These are phyloP conservation scores for Nibea coibor DNA, from an alignment of 2,113 vertebrate species.

Conservation along the genomic window DNA sequence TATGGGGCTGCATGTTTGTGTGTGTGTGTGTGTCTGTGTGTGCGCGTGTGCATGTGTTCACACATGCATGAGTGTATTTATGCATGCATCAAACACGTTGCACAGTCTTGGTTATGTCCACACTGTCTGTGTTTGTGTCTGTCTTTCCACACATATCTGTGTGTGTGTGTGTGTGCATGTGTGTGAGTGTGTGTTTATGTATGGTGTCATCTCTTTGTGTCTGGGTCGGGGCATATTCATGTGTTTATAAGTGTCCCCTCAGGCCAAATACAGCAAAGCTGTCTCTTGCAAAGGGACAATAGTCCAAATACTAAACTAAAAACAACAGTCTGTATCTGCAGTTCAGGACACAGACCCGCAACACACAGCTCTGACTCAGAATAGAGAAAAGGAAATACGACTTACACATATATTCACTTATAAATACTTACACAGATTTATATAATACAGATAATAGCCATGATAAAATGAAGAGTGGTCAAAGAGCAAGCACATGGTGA, in stretches of 20 bases:
- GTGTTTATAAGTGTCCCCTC: conserved; percentile 81
- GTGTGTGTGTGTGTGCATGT: conserved; percentile 42
- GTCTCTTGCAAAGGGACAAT: conserved; percentile 73
- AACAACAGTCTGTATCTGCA: conserved; percentile 39
- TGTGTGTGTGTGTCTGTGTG: conserved; percentile 42
- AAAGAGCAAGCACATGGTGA: not conserved
- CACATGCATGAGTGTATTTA: conserved; percentile 78
- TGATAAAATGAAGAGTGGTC: not conserved
- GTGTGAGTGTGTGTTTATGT: conserved; percentile 65
- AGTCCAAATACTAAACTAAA: conserved; percentile 47
- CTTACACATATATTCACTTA: not conserved
- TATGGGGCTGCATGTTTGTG: conserved; percentile 51
- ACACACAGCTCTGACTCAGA: conserved; percentile 7
- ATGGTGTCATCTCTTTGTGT: conserved; percentile 84
- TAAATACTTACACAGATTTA: not conserved
- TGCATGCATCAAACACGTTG: conserved; percentile 80
- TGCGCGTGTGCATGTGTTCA: conserved; percentile 60
- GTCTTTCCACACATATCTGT: conserved; percentile 63
- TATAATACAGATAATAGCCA: not conserved
- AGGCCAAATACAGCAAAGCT: conserved; percentile 77
- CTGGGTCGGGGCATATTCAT: conserved; percentile 80
- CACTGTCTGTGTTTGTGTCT: conserved; percentile 80
- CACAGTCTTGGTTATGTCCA: conserved; percentile 75
- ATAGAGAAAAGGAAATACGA: not conserved
- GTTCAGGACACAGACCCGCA: conserved; percentile 7